Conservation (phyloP, 2,797 vertebrate species). For the Sphenodon punctatus region DNA sequence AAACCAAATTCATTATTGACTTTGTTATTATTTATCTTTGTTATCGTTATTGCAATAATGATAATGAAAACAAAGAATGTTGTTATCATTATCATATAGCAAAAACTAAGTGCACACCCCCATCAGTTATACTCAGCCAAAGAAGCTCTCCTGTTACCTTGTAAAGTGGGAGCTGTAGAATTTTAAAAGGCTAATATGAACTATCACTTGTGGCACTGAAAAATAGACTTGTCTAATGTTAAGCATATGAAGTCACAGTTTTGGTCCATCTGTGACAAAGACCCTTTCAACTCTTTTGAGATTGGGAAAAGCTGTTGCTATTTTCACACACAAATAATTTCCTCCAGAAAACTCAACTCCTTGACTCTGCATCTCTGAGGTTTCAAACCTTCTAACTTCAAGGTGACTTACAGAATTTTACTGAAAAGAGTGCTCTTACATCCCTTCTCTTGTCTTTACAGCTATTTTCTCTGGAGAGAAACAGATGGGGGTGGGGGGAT, state of each 20-base stretch:
- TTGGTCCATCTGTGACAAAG: background rate
- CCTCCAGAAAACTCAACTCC: background rate
- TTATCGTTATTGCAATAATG: too few relatives aligned
- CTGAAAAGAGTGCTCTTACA: background rate
- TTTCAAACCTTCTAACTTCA: background rate
- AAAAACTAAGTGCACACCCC: too few relatives aligned
- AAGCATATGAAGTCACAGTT: background rate
- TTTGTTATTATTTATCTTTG: too few relatives aligned
- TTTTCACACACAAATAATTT: background rate
- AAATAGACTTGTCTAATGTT: background rate
- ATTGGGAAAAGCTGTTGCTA: background rate
- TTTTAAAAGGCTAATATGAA: background rate
- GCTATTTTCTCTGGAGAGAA: background rate
- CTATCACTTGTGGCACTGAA: rapidly evolving
- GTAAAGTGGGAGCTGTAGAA: rapidly evolving
- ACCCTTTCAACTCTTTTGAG: rapidly evolving
- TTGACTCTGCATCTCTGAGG: background rate
- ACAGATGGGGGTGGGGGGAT: background rate
- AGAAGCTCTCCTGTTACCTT: background rate
- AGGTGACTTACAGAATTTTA: background rate
- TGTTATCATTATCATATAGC: too few relatives aligned
- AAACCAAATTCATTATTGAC: too few relatives aligned
- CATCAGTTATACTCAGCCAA: background rate
- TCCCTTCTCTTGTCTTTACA: background rate
- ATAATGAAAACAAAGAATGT: too few relatives aligned